phyloP scores from a whole-genome alignment of 2,888 invertebrate species.

The Phymatocera aterrima region DNA sequence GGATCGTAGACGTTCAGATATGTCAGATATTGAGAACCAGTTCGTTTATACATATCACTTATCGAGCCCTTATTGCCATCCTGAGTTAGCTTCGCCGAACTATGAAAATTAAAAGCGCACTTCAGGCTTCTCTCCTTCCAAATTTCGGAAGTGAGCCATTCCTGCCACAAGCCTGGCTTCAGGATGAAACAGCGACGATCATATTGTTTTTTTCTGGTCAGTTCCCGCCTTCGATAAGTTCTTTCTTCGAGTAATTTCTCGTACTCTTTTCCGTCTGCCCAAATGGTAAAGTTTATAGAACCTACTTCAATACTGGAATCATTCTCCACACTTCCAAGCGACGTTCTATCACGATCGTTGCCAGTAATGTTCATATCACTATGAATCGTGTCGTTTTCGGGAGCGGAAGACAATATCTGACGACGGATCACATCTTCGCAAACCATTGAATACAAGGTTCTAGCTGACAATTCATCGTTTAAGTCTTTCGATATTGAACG shows the following conservation, averaged over 20 bases:
- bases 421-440: background rate
- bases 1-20: too few species aligned
- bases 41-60: constrained; percentile 22
- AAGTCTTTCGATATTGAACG: background rate
- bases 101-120: constrained; percentile 6
- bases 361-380: constrained; percentile 37
- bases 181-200: background rate
- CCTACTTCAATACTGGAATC: background rate
- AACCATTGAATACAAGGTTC: background rate
- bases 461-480: background rate
- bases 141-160: background rate
- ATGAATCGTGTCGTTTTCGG: background rate
- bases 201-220: background rate
- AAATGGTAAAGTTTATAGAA: background rate
- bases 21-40: too few species aligned
- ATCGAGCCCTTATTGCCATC: constrained; percentile 6
- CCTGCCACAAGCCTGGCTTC: constrained; percentile 10
- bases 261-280: background rate
- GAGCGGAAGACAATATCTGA: background rate
- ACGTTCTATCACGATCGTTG: background rate
- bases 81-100: constrained; percentile 7
- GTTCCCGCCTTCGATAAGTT: background rate
- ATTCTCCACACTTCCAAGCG: background rate
- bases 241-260: constrained; percentile 3
- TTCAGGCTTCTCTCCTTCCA: constrained; percentile 1